Evolutionary conservation across 2,113 vertebrate genomes (phyloP).

Genomic region (Setophaga kirtlandii): DNA sequence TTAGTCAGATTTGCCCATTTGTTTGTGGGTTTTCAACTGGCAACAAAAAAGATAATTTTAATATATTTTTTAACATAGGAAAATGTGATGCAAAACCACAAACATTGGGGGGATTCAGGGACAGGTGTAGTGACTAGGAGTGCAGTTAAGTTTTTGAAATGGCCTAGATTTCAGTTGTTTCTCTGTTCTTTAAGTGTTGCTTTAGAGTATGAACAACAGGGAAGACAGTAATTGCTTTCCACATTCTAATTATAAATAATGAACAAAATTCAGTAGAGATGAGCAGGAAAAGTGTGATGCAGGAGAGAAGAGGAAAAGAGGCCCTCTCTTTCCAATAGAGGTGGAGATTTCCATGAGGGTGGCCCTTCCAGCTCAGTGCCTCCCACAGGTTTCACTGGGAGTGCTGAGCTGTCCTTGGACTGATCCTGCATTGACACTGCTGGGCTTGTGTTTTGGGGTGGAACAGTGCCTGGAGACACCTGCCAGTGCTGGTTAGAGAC

Average conservation of each 20-base stretch:
- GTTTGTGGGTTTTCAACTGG: slow-evolving; percentile 32
- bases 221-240: background rate
- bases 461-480: background rate
- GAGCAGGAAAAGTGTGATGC: background rate
- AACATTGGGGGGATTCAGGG: background rate
- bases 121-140: background rate
- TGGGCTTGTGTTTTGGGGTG: background rate
- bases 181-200: background rate
- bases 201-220: background rate
- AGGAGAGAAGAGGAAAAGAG: background rate
- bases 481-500: background rate
- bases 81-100: slow-evolving; percentile 55
- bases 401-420: background rate
- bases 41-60: background rate
- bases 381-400: background rate
- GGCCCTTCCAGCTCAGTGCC: background rate
- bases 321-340: background rate
- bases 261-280: background rate
- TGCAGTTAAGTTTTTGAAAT: background rate
- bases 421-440: background rate
- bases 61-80: background rate
- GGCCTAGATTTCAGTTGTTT: background rate
- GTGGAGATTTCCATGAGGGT: background rate
- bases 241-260: background rate
- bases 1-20: slow-evolving; percentile 59